phyloP scores from a whole-genome alignment of 2,888 invertebrate species.

The Calephelis perditalis region DNA sequence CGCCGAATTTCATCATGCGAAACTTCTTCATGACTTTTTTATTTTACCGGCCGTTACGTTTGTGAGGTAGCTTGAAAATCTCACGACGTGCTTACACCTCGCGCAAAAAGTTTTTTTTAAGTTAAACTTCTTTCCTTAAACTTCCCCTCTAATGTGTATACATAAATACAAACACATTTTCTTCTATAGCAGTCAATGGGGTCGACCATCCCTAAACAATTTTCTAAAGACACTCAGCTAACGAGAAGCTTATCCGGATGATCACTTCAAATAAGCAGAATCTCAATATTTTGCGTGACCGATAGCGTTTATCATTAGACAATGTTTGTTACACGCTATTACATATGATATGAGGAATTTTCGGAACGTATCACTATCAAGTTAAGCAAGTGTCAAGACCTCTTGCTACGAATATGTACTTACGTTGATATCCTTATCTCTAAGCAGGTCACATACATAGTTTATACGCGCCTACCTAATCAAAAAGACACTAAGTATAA shows the following conservation, averaged over 20 bases:
- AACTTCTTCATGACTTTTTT: too few species aligned
- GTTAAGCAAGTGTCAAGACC: slow-evolving; percentile 48
- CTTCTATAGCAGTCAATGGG: too few species aligned
- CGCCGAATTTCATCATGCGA: too few species aligned
- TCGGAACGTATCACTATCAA: slow-evolving; percentile 35
- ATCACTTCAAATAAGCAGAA: background rate
- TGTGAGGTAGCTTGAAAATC: too few species aligned
- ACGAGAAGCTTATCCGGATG: background rate
- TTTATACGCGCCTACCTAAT: slow-evolving; percentile 26
- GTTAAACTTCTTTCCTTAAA: too few species aligned
- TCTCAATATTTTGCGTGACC: background rate
- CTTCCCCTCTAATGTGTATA: too few species aligned
- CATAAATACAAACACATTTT: too few species aligned
- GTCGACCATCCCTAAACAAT: too few species aligned
- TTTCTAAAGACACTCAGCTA: too few species aligned
- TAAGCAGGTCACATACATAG: slow-evolving; percentile 33
- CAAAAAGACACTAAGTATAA: slow-evolving; percentile 24
- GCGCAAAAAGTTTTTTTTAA: too few species aligned
- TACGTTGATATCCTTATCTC: slow-evolving; percentile 27
- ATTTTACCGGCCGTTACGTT: too few species aligned
- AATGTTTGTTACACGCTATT: background rate
- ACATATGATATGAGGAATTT: slow-evolving; percentile 29
- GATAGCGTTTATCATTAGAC: background rate
- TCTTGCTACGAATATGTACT: slow-evolving; percentile 30
- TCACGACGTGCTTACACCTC: too few species aligned